A percentile compares a stretch with the other conserved stretches of the same genome.
These are phyloP conservation scores for Tapirus indicus DNA, from an alignment of 2,797 vertebrate species.

Conservation along the genomic window DNA sequence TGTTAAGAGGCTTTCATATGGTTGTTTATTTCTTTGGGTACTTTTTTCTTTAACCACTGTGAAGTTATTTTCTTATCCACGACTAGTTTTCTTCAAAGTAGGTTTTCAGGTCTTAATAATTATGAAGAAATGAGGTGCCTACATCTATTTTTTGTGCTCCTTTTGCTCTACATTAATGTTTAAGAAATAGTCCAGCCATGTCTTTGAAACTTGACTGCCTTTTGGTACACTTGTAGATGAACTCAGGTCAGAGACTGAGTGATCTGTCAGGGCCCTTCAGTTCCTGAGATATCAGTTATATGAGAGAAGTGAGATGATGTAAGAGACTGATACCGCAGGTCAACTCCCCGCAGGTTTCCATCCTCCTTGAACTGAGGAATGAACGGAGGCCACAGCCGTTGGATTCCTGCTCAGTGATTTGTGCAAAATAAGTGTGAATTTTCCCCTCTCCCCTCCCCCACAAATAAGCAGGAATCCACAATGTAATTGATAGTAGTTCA, in stretches of 20 bases:
- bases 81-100: slow-evolving; percentile 55
- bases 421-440: slow-evolving; percentile 36
- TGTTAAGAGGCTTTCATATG: slow-evolving; percentile 62
- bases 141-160: background rate
- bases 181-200: background rate
- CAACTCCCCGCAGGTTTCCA: background rate
- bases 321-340: background rate
- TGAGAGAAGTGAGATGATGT: background rate
- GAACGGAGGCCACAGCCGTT: background rate
- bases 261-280: background rate
- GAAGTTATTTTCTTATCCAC: slow-evolving; percentile 56
- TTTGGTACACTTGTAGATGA: background rate
- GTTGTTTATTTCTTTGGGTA: slow-evolving; percentile 66
- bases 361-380: background rate
- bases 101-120: slow-evolving; percentile 45
- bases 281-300: background rate
- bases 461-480: background rate
- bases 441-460: background rate
- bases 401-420: background rate
- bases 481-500: background rate
- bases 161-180: slow-evolving; percentile 43
- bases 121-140: slow-evolving; percentile 8
- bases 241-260: slow-evolving; percentile 27
- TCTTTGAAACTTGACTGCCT: slow-evolving; percentile 46
- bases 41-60: slow-evolving; percentile 43